Evolutionary conservation across 2,888 invertebrate species (phyloP).

Genomic region (Ethmia dodecea): DNA sequence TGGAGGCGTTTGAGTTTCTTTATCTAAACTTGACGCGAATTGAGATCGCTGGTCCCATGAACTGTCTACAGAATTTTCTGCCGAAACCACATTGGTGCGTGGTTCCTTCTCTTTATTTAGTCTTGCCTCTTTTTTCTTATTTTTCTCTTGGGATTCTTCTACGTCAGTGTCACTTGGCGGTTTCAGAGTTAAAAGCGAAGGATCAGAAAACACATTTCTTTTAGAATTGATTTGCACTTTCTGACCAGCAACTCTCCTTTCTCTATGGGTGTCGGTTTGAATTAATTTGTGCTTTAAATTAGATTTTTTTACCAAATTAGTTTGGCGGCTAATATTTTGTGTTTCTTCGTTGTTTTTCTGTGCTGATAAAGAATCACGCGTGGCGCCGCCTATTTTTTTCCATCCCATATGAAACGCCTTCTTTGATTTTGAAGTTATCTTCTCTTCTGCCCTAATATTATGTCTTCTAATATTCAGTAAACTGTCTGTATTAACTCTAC

Average conservation of each 20-base stretch:
- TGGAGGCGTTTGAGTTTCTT: neutral
- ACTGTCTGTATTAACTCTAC: neutral
- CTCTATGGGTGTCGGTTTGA: conserved; percentile 1
- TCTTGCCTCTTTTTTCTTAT: neutral
- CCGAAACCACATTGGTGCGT: neutral
- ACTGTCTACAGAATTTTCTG: neutral
- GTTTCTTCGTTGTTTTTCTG: too few species aligned
- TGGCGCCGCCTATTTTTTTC: too few species aligned
- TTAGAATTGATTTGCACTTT: conserved; percentile 4
- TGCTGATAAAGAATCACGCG: too few species aligned
- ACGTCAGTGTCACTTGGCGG: neutral
- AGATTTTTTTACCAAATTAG: too few species aligned
- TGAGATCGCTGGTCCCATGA: neutral
- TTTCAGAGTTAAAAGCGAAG: neutral
- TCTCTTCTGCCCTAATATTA: conserved; percentile 8
- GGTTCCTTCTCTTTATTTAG: neutral
- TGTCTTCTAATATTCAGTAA: conserved; percentile 12
- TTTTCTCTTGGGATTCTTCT: neutral
- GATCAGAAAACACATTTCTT: neutral
- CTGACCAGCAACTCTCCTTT: neutral
- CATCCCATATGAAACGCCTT: too few species aligned
- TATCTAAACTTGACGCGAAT: neutral
- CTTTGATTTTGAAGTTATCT: too few species aligned
- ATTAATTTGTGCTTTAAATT: conserved; percentile 31
- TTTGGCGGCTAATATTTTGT: too few species aligned